Conservation (phyloP, 2,888 invertebrate species). For the Xestia c-nigrum region DNA sequence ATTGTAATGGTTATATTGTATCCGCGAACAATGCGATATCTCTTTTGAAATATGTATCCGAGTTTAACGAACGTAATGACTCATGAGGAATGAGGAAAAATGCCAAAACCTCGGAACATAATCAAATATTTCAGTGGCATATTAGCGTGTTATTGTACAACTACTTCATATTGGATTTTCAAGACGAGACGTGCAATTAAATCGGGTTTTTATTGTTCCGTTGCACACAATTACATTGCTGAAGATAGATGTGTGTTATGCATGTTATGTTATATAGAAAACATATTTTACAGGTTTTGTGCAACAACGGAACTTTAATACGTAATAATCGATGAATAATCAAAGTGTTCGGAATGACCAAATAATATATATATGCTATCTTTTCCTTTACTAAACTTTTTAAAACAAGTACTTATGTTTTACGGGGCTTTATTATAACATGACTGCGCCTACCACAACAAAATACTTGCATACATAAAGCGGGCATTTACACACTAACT, state of each 20-base stretch:
- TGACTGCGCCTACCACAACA: not conserved
- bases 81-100: constrained; percentile 59
- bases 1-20: not conserved
- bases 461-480: not conserved
- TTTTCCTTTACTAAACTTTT: not conserved
- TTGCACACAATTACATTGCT: constrained; percentile 30
- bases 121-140: constrained; percentile 58
- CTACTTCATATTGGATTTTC: constrained; percentile 43
- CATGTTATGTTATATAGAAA: constrained; percentile 7
- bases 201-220: constrained; percentile 40
- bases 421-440: not conserved
- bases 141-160: constrained; percentile 61
- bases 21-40: constrained; percentile 40
- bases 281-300: constrained; percentile 5
- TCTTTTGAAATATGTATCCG: constrained; percentile 42
- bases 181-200: constrained; percentile 53
- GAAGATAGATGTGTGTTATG: constrained; percentile 43
- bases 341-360: not conserved
- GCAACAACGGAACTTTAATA: constrained; percentile 6
- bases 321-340: not conserved
- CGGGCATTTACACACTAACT: not conserved
- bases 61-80: constrained; percentile 50
- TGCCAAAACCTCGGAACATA: constrained; percentile 52
- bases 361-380: too few relatives aligned
- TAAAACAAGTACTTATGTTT: not conserved